Evolutionary conservation across 2,113 vertebrate genomes (phyloP), one percentile per base, ranked within the genome.

Genomic region (Penelope pileata): DNA sequence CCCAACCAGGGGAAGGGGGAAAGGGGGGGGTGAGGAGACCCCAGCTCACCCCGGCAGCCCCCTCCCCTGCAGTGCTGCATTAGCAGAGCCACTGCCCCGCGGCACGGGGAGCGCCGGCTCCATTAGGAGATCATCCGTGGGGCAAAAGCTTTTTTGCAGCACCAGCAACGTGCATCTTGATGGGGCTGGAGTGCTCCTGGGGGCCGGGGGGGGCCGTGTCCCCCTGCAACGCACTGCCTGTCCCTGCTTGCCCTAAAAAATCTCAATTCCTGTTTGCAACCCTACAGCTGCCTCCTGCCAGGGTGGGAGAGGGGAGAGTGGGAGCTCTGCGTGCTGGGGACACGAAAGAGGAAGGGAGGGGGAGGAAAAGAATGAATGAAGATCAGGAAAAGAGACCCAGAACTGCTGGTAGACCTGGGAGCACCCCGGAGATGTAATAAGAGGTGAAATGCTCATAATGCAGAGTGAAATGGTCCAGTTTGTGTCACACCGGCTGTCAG

Each of bases 71-170:
- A 50, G 88, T 7, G 1, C 72, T 59, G 70, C 70, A 78, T 93
- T 88, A 91, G 22, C 21, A 26, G 59, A 86, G 86, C 70, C 0
- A 5, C 50, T 87, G 83, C 93, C 94, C 91, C 12, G 87, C 21
- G 36, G 91, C 72, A 21, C 8, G 0, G 19, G 30, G 23, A 40
- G 12, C 59, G 2, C 19, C 0, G 22, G n/a, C 48, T 94, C 94
- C 90, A 84, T 90, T 90, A 90, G 90, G 54, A 50, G 90, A 80
- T 32, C 53, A 1, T 73, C 92, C 64, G 17, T 51, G 90, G 89
- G 90, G 86, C 53, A 2, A 90, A 72, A 87, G 43, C 63, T 83
- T 81, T 69, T 56, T 86, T 81, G 51, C 89, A 84, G 77, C 8
- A 0, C 45, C 72, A 51, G 45, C 10, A 1, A 30, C 77, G 89